Evolutionary conservation across 2,113 vertebrate species (phyloP).

Genomic region (Nipponia nippon): DNA sequence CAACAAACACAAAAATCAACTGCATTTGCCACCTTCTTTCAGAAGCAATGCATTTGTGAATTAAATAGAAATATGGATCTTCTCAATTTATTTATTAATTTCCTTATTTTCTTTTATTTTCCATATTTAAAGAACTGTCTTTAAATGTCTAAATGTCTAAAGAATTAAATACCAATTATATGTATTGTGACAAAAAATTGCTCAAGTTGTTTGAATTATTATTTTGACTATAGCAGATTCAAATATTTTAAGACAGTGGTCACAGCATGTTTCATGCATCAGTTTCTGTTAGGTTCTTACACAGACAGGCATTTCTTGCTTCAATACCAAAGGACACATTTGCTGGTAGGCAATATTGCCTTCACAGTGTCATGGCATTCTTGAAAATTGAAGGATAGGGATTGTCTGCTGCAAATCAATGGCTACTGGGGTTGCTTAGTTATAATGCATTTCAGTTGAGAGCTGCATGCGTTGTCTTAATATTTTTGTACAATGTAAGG

Average conservation of each 20-base stretch:
- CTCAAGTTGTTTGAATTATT: not conserved
- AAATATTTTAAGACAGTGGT: too few relatives aligned
- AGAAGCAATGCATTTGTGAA: not conserved
- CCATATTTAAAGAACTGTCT: not conserved
- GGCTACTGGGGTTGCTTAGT: not conserved
- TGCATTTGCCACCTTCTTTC: not conserved
- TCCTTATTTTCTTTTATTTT: not conserved
- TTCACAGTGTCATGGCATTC: not conserved
- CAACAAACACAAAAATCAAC: not conserved
- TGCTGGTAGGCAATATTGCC: not conserved
- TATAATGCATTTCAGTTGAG: not conserved
- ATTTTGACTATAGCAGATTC: too few relatives aligned
- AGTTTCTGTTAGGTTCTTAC: not conserved
- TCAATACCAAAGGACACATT: not conserved
- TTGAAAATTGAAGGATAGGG: not conserved
- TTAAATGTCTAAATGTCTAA: not conserved
- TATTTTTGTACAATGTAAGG: not conserved
- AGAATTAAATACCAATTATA: not conserved
- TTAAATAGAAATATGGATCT: not conserved
- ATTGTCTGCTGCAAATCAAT: accelerated
- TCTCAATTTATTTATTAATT: not conserved
- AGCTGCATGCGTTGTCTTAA: not conserved
- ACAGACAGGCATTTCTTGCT: not conserved
- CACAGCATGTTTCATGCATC: not conserved
- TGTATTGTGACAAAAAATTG: not conserved